Conservation (phyloP, 2,888 invertebrate genomes). For the Cynaeus angustus region DNA sequence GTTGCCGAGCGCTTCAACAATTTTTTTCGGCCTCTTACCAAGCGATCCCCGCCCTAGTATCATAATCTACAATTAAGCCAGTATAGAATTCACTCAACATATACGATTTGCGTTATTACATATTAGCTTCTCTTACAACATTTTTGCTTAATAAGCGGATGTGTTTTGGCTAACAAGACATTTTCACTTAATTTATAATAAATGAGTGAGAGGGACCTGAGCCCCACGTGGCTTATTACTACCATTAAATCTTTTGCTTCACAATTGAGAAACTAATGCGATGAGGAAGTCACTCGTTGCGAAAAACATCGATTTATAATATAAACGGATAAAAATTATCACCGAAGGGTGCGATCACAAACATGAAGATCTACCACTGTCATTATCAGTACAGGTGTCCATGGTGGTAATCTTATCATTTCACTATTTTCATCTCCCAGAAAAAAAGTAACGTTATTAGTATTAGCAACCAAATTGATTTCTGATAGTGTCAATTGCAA, state of each 20-base stretch:
- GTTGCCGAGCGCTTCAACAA: too few species aligned
- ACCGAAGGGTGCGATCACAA: background rate
- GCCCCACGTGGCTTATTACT: slow-evolving; percentile 9
- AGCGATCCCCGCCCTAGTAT: too few species aligned
- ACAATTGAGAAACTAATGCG: slow-evolving; percentile 37
- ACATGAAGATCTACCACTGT: too few species aligned
- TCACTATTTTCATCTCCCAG: slow-evolving; percentile 1
- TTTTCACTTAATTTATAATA: slow-evolving; percentile 46
- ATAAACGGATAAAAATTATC: too few species aligned
- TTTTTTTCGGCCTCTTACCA: too few species aligned
- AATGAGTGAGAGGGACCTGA: slow-evolving; percentile 38
- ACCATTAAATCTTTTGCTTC: slow-evolving; percentile 31
- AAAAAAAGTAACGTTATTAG: too few species aligned
- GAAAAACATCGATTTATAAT: background rate
- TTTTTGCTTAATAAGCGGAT: slow-evolving; percentile 42
- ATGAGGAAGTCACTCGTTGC: slow-evolving; percentile 21
- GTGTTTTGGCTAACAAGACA: slow-evolving; percentile 43
- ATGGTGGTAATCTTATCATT: too few species aligned
- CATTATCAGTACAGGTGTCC: too few species aligned
- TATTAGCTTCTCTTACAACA: slow-evolving; percentile 26
- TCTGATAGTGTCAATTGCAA: slow-evolving; percentile 1
- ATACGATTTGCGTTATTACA: background rate
- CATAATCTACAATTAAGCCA: too few species aligned
- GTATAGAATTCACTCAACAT: background rate
- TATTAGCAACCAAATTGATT: slow-evolving; percentile 10